These are phyloP conservation scores for Nothobranchius kuhntae DNA, from an alignment of 2,113 vertebrate species.

Conservation along the genomic window DNA sequence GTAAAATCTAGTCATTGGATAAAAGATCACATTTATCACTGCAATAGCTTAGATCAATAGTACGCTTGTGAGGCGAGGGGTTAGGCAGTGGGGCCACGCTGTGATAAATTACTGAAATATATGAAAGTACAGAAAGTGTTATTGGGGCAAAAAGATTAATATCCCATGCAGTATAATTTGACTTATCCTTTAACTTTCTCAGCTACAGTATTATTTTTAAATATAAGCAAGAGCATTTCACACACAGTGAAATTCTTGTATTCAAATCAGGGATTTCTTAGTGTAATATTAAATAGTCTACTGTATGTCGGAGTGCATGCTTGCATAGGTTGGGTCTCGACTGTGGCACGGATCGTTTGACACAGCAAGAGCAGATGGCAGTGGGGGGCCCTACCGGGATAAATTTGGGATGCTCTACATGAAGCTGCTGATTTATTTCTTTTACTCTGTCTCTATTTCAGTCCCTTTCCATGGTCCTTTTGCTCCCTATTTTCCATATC, in stretches of 20 bases:
- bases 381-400: constrained; percentile 26
- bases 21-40: constrained; percentile 60
- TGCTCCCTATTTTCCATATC: constrained; percentile 34
- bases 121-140: constrained; percentile 46
- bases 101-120: constrained; percentile 66
- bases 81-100: constrained; percentile 40
- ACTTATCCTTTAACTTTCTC: constrained; percentile 31
- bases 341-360: constrained; percentile 46
- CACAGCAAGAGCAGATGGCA: constrained; percentile 46
- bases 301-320: constrained; percentile 21
- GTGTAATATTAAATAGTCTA: constrained; percentile 19
- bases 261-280: constrained; percentile 25
- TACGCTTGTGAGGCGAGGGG: constrained; percentile 35
- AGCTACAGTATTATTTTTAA: constrained; percentile 26
- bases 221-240: constrained; percentile 25
- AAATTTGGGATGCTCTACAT: constrained; percentile 56
- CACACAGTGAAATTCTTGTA: neutral
- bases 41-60: constrained; percentile 57
- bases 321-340: constrained; percentile 11
- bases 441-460: constrained; percentile 51
- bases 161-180: constrained; percentile 29
- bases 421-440: constrained; percentile 34
- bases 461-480: constrained; percentile 22
- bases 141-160: constrained; percentile 46
- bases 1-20: constrained; percentile 46